phyloP scores from a whole-genome alignment of 2,113 vertebrate genomes.

The Forbesichthys agassizii region DNA sequence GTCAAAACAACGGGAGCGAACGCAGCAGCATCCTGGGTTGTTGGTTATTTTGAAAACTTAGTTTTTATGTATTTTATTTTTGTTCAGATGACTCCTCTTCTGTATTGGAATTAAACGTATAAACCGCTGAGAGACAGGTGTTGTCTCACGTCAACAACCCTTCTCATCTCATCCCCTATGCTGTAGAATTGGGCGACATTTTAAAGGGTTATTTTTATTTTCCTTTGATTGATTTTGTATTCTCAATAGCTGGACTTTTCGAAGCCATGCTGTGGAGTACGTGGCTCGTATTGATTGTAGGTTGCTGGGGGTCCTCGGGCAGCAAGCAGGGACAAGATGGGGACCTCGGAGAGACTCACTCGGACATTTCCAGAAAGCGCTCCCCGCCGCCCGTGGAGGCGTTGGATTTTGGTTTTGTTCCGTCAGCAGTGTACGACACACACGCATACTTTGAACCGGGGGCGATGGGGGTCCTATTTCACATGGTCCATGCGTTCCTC shows the following conservation, averaged over 20 bases:
- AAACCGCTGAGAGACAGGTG: constrained; percentile 49
- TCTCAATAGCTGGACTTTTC: constrained; percentile 43
- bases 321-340: constrained; percentile 57
- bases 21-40: constrained; percentile 1
- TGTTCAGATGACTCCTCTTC: background rate
- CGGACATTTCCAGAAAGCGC: constrained; percentile 49
- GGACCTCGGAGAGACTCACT: constrained; percentile 34
- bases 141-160: constrained; percentile 7
- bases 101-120: constrained; percentile 15
- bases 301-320: constrained; percentile 71
- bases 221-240: background rate
- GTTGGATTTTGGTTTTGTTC: constrained; percentile 87
- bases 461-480: constrained; percentile 82
- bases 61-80: constrained; percentile 15
- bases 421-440: constrained; percentile 82
- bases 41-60: constrained; percentile 31
- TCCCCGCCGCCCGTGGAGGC: constrained; percentile 64
- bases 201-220: background rate
- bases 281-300: constrained; percentile 77
- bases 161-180: background rate
- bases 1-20: constrained; percentile 41
- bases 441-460: constrained; percentile 82
- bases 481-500: constrained; percentile 86
- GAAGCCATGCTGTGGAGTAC: constrained; percentile 78
- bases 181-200: background rate